These are phyloP conservation scores for Xiphophorus maculatus DNA, from an alignment of 2,113 vertebrate genomes.

Conservation along the genomic window DNA sequence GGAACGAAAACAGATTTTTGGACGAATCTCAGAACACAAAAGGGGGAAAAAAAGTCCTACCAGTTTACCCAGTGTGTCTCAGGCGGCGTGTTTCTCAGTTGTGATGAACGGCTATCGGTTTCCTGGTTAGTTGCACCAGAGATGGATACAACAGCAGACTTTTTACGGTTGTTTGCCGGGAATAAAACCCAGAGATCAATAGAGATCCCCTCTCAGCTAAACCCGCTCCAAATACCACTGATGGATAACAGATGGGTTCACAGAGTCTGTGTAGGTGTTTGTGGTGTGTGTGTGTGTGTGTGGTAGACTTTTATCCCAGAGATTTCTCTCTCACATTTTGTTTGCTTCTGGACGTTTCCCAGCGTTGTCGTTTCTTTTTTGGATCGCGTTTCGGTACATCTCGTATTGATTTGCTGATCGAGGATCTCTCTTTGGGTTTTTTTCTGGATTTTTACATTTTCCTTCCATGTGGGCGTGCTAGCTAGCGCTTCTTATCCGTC, in stretches of 20 bases:
- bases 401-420: constrained; percentile 29
- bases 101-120: constrained; percentile 42
- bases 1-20: background rate
- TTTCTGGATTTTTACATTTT: background rate
- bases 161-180: constrained; percentile 52
- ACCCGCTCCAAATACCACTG: constrained; percentile 51
- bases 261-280: constrained; percentile 39
- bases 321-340: background rate
- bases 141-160: constrained; percentile 21
- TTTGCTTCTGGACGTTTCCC: constrained; percentile 5
- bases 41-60: background rate
- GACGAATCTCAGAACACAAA: background rate
- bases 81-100: constrained; percentile 1
- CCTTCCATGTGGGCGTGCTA: constrained; percentile 7
- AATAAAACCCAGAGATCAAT: constrained; percentile 68
- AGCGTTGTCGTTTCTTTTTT: constrained; percentile 13
- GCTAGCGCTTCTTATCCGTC: constrained; percentile 6
- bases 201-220: constrained; percentile 41
- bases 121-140: constrained; percentile 29
- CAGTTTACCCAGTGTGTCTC: background rate
- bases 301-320: constrained; percentile 6
- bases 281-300: constrained; percentile 24
- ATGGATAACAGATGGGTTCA: constrained; percentile 71
- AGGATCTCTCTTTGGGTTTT: constrained; percentile 16
- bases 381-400: constrained; percentile 11